A percentile compares a stretch with the other conserved stretches of the same genome.
phyloP scores from a whole-genome alignment of 1,140 invertebrate genomes.

The Scaptomyza montana region DNA sequence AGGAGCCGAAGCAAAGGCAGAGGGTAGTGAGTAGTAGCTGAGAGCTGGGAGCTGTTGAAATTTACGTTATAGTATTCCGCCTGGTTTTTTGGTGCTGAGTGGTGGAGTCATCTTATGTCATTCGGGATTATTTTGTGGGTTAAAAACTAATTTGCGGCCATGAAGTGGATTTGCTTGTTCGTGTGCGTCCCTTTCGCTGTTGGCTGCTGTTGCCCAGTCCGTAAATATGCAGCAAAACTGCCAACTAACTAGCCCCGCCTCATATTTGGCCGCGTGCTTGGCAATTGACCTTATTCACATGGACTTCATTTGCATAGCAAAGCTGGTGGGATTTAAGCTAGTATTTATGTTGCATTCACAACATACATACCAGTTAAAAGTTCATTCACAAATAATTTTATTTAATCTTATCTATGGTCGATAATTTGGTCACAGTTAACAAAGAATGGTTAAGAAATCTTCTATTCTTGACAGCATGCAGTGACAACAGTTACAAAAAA shows the following conservation, averaged over 20 bases:
- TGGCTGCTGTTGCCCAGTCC: conserved; percentile 61
- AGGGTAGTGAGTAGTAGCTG: not conserved
- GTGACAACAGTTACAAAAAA: conserved; percentile 33
- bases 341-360: conserved; percentile 15
- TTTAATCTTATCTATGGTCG: conserved; percentile 66
- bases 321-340: conserved; percentile 16
- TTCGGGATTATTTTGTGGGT: conserved; percentile 82
- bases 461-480: not conserved
- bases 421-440: conserved; percentile 27
- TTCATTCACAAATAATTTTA: conserved; percentile 63
- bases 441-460: no score
- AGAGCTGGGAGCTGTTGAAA: conserved; percentile 48
- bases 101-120: conserved; percentile 71
- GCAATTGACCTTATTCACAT: conserved; percentile 46
- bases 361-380: not conserved
- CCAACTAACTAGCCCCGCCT: conserved; percentile 48
- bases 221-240: conserved; percentile 66
- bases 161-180: conserved; percentile 72
- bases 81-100: conserved; percentile 24
- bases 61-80: conserved; percentile 47
- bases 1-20: not conserved
- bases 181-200: conserved; percentile 39
- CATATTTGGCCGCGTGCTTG: conserved; percentile 16
- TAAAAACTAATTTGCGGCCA: conserved; percentile 82
- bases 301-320: conserved; percentile 66